Conservation (phyloP, 2,113 vertebrate genomes). For the Ramphastos sulfuratus region DNA sequence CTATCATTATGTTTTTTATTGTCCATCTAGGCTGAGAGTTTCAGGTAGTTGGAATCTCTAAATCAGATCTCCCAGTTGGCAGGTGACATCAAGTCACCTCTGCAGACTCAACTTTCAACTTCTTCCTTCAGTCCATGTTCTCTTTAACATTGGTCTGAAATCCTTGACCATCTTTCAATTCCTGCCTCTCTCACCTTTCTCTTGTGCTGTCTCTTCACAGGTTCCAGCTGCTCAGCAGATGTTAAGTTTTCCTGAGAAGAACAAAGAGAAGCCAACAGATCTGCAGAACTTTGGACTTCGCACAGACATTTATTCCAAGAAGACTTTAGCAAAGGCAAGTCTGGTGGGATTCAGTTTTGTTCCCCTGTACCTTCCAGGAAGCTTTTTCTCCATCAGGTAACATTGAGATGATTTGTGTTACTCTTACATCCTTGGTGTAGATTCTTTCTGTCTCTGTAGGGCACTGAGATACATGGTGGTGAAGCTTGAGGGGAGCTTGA, state of each 20-base stretch:
- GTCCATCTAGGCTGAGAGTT: not conserved
- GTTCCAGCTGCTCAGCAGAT: constrained; percentile 92
- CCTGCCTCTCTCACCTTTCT: not conserved
- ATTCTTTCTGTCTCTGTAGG: not conserved
- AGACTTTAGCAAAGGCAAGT: constrained; percentile 88
- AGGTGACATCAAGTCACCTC: too few relatives aligned
- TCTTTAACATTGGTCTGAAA: not conserved
- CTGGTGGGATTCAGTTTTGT: too few relatives aligned
- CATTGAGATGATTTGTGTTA: rapidly evolving
- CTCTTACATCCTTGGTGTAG: not conserved
- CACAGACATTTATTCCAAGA: constrained; percentile 93
- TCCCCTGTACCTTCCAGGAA: not conserved
- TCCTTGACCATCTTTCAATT: rapidly evolving
- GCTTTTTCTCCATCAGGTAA: not conserved
- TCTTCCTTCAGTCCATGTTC: rapidly evolving
- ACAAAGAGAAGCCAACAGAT: constrained; percentile 92
- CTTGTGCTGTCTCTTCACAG: constrained; percentile 57
- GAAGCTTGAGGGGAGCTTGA: too few relatives aligned
- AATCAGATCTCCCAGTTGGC: not conserved
- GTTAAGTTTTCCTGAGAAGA: constrained; percentile 91
- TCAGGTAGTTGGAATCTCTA: not conserved
- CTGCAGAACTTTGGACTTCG: constrained; percentile 96
- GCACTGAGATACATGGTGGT: rapidly evolving
- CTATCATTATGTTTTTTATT: not conserved
- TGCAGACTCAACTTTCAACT: rapidly evolving